These are phyloP conservation scores for Parazoanthus atlanticus DNA, from an alignment of 92 coral and sea anemone species.

Conservation along the genomic window DNA sequence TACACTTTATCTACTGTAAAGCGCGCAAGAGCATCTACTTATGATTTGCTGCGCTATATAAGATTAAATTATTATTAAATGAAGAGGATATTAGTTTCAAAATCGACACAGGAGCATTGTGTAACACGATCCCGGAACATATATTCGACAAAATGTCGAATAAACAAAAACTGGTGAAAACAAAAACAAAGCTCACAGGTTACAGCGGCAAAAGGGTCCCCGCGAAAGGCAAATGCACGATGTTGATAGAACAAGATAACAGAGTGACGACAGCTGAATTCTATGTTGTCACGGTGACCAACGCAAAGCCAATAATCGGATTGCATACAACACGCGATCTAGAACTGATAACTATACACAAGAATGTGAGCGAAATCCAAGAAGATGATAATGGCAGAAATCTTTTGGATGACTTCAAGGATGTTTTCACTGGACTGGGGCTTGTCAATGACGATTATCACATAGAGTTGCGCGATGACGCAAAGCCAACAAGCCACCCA, in stretches of 20 bases:
- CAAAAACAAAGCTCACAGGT: slow-evolving; percentile 48
- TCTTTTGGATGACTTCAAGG: slow-evolving; percentile 9
- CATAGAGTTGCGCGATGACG: slow-evolving; percentile 45
- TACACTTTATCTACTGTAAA: too few relatives aligned
- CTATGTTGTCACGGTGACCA: slow-evolving; percentile 44
- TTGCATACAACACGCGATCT: slow-evolving; percentile 45
- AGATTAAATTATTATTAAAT: too few relatives aligned
- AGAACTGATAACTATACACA: background rate
- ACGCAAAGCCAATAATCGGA: slow-evolving; percentile 49
- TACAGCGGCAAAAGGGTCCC: slow-evolving; percentile 51
- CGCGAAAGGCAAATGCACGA: slow-evolving; percentile 44
- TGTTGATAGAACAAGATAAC: slow-evolving; percentile 35
- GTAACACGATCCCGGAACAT: slow-evolving; percentile 5
- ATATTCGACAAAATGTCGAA: background rate
- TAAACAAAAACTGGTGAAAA: slow-evolving; percentile 32
- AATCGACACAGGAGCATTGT: background rate
- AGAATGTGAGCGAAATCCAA: background rate
- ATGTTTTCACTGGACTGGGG: slow-evolving; percentile 60
- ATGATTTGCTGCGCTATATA: too few relatives aligned
- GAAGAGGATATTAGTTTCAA: slow-evolving; percentile 5
- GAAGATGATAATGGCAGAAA: background rate
- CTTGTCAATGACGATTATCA: slow-evolving; percentile 59
- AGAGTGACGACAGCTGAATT: slow-evolving; percentile 25
- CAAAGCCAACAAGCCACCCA: slow-evolving; percentile 52
- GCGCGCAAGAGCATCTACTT: too few relatives aligned